Conservation (phyloP, 2,888 invertebrate species). For the Lasioglossum marginatum region DNA sequence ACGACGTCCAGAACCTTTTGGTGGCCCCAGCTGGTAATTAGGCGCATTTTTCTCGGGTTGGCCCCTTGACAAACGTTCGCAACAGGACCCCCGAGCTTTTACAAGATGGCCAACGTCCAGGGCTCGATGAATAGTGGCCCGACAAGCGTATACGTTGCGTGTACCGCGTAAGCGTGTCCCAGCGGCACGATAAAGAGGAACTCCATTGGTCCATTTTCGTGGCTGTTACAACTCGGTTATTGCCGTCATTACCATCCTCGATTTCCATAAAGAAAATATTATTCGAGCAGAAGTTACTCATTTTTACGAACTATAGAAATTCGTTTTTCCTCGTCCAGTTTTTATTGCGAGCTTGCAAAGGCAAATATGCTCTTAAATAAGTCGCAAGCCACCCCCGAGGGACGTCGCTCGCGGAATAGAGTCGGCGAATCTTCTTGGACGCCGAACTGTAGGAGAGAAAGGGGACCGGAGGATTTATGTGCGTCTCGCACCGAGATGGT, state of each 20-base stretch:
- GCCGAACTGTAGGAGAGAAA: constrained; percentile 14
- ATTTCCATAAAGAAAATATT: constrained; percentile 76
- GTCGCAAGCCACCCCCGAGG: constrained; percentile 64
- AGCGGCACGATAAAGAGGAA: constrained; percentile 53
- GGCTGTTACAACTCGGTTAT: constrained; percentile 75
- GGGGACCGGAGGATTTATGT: constrained; percentile 56
- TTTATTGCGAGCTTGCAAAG: not conserved
- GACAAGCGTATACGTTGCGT: constrained; percentile 56
- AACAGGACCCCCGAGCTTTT: constrained; percentile 41
- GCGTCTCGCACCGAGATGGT: constrained; percentile 49
- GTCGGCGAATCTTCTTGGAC: constrained; percentile 45
- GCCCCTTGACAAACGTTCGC: constrained; percentile 42
- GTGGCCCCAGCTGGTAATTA: constrained; percentile 28
- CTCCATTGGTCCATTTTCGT: constrained; percentile 76
- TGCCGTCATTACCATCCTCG: constrained; percentile 74
- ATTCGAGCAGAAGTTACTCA: constrained; percentile 32
- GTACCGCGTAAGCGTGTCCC: constrained; percentile 48
- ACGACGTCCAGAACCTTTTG: not conserved
- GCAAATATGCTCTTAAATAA: constrained; percentile 58
- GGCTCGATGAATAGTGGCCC: constrained; percentile 70
- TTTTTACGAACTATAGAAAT: not conserved
- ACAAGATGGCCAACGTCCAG: constrained; percentile 58
- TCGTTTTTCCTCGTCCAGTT: not conserved
- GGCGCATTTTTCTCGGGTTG: constrained; percentile 27
- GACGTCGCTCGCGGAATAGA: constrained; percentile 63